A percentile compares a stretch with the other conserved stretches of the same genome.
These are phyloP conservation scores for Nomada fucata DNA, from an alignment of 2,888 invertebrate genomes.

Conservation along the genomic window DNA sequence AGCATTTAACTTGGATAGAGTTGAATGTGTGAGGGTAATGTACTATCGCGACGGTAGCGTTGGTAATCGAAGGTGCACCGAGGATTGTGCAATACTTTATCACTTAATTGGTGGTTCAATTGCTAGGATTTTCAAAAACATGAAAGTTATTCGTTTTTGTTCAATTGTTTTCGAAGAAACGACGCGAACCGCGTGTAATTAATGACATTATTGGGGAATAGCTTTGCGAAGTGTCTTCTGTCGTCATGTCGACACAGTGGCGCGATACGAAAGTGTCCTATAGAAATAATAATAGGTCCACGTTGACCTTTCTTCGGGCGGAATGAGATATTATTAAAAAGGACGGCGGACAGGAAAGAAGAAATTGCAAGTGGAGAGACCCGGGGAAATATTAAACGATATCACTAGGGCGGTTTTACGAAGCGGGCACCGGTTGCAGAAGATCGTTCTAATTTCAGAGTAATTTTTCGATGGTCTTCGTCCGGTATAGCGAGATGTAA, in stretches of 20 bases:
- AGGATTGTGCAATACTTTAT: no score
- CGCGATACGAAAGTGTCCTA: neutral
- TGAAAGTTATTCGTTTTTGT: no score
- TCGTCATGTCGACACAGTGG: neutral
- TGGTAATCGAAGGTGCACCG: no score
- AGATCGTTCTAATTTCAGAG: slow-evolving; percentile 3
- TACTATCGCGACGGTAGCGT: no score
- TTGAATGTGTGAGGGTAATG: no score
- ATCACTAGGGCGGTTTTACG: neutral
- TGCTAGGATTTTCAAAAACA: no score
- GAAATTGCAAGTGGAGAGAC: neutral
- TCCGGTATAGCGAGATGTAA: neutral
- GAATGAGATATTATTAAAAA: neutral
- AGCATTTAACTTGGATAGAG: no score
- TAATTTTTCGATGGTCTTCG: slow-evolving; percentile 4
- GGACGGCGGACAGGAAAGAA: neutral
- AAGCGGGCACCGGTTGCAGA: neutral
- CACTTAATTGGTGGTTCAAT: no score
- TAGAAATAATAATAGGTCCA: neutral
- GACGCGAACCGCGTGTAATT: no score
- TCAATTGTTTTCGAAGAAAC: no score
- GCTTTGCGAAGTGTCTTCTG: neutral
- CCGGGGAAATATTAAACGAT: slow-evolving; percentile 6
- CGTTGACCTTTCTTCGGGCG: neutral
- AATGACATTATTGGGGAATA: neutral